Conservation (phyloP, 2,797 vertebrate genomes). For the Poecilia velifera region DNA sequence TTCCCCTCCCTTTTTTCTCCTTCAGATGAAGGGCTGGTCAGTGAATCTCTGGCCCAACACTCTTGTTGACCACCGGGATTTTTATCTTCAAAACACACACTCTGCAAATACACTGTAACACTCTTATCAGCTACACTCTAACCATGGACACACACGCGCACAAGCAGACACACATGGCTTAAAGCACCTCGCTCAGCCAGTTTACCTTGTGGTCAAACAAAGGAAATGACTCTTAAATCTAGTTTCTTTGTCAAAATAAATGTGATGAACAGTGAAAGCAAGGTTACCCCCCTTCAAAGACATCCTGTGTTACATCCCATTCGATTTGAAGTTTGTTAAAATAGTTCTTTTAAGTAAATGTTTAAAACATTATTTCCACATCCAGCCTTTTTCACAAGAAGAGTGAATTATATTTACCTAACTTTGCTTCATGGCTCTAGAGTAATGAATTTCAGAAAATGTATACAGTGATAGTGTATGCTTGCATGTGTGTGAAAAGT, state of each 20-base stretch:
- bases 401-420: slow-evolving; percentile 19
- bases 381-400: neutral
- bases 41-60: slow-evolving; percentile 69
- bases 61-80: slow-evolving; percentile 79
- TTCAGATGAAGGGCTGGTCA: slow-evolving; percentile 74
- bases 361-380: slow-evolving; percentile 9
- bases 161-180: slow-evolving; percentile 13
- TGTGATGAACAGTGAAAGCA: slow-evolving; percentile 28
- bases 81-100: slow-evolving; percentile 77
- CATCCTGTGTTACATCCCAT: slow-evolving; percentile 17
- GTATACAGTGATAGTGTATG: slow-evolving; percentile 18
- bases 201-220: slow-evolving; percentile 65
- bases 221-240: slow-evolving; percentile 47
- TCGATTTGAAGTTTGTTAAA: slow-evolving; percentile 7
- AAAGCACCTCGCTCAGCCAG: slow-evolving; percentile 26
- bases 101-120: slow-evolving; percentile 73
- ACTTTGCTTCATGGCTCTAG: slow-evolving; percentile 29
- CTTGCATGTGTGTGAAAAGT: slow-evolving; percentile 42
- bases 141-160: slow-evolving; percentile 25
- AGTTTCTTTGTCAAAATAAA: slow-evolving; percentile 41
- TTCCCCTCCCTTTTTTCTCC: slow-evolving; percentile 47
- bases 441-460: slow-evolving; percentile 23
- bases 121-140: slow-evolving; percentile 65
- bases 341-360: neutral
- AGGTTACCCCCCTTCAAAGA: slow-evolving; percentile 3